Percentiles rank a stretch among this genome's conserved stretches.
These are phyloP conservation scores for Dendrocincla fuliginosa DNA, from an alignment of 2,797 vertebrate genomes.

Conservation along the genomic window DNA sequence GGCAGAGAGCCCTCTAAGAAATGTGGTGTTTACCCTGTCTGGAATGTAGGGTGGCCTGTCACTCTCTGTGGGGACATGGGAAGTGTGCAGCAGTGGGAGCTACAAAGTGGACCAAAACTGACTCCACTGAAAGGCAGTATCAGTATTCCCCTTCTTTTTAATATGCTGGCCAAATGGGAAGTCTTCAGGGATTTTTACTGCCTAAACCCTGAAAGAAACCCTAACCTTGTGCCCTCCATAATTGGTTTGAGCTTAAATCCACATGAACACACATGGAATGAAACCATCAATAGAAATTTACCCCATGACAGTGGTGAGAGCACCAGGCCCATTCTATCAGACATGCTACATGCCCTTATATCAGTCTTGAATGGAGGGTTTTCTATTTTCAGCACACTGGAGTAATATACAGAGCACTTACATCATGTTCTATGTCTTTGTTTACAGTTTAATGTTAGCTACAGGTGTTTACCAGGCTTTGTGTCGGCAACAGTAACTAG, in stretches of 20 bases:
- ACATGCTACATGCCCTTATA: background rate
- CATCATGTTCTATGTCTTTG: background rate
- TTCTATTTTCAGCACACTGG: background rate
- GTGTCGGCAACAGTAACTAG: slow-evolving; percentile 44
- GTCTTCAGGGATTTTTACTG: background rate
- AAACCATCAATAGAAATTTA: background rate
- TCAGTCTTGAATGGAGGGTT: background rate
- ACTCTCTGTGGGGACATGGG: background rate
- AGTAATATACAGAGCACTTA: background rate
- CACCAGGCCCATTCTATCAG: background rate
- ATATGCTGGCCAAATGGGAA: background rate
- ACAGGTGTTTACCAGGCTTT: slow-evolving; percentile 74
- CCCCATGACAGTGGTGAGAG: background rate
- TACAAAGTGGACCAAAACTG: background rate
- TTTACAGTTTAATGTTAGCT: slow-evolving; percentile 74
- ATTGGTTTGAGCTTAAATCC: background rate
- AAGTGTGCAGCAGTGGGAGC: background rate
- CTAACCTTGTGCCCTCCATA: no score
- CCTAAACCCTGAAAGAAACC: background rate
- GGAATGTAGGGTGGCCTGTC: background rate
- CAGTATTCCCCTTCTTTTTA: background rate
- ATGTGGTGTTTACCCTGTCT: background rate
- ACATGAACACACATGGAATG: background rate
- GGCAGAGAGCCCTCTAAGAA: background rate
- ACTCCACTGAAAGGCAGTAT: background rate